phyloP scores from a whole-genome alignment of 2,113 vertebrate species.

The Thryonomys swinderianus region DNA sequence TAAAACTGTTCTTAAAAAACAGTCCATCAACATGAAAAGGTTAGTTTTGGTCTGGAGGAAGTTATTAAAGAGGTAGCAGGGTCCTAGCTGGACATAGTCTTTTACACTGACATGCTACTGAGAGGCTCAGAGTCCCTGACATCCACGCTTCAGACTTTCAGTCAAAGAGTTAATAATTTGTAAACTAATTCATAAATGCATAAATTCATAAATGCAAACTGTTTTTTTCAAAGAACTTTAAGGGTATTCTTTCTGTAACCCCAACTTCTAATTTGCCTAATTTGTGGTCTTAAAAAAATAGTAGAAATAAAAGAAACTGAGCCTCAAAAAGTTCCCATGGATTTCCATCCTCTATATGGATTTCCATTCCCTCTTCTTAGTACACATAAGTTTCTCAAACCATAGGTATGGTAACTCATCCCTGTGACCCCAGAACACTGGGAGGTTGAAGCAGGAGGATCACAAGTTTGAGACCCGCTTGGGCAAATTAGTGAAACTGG shows the following conservation, averaged over 20 bases:
- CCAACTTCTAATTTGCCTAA: slow-evolving; percentile 17
- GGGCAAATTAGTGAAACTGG: background rate
- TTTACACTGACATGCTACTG: background rate
- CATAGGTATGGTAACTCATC: background rate
- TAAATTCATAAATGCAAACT: background rate
- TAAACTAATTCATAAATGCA: slow-evolving; percentile 26
- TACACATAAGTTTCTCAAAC: background rate
- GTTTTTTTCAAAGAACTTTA: slow-evolving; percentile 14
- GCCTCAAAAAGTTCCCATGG: background rate
- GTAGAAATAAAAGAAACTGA: too few species aligned
- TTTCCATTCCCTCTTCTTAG: background rate
- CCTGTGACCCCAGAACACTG: background rate
- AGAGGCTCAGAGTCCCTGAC: background rate
- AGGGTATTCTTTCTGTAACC: background rate
- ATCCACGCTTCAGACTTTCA: background rate
- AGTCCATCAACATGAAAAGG: background rate
- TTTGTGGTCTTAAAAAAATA: background rate
- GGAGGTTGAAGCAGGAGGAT: background rate
- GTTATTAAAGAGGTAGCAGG: background rate
- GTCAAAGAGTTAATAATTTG: slow-evolving; percentile 1
- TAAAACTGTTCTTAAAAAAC: background rate
- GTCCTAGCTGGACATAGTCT: background rate
- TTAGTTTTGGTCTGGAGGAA: background rate
- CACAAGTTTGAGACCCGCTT: background rate
- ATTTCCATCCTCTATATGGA: background rate